Evolutionary conservation across 2,797 vertebrate genomes (phyloP), one percentile per base, ranked within the genome.

Genomic region (Argyrosomus regius): DNA sequence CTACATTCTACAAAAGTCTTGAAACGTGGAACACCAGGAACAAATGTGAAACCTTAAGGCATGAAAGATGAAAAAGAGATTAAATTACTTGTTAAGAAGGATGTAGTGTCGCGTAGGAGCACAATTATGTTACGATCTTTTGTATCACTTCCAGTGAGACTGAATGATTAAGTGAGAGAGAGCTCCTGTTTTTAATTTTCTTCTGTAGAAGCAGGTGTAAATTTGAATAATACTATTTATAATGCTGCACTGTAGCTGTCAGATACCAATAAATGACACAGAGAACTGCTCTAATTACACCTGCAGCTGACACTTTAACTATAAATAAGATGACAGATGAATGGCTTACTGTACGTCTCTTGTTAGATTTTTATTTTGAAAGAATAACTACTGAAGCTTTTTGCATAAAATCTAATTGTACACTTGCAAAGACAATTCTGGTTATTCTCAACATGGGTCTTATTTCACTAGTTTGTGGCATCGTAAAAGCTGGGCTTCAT

Each of bases 171-270:
- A 64, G 49, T 28, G 61, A 71, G 48, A 71, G 48, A 71, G n/a
- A 58, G 56, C 1, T 10, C 6, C 53, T 56, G 69, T 73, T 77
- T 66, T 80, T 73, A 56, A 78, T 81, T 59, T 62, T 59, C 35
- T 16, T 78, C 46, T 39, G 58, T 48, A 18, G 39, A 59, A 28
- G 61, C 48, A 68, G 52, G 56, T 57, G 63, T 67, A 72, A 54
- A 76, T 73, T 54, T 72, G 6, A 49, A 41, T 22, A 61, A 20
- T 11, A 35, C 18, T 77, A 66, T 67, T 71, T 65, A 60, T 41
- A 65, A 52, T 20, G 20, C 49, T 41, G 41, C 41, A 2, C 35
- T 53, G 24, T 8, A 24, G 46, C 48, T 77, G 65, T 80, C 45
- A 53, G 52, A 60, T 5, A 20, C 59, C 11, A 63, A 12, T 9